Percentiles rank a stretch among this genome's conserved stretches.
Evolutionary conservation across 2,888 invertebrate genomes (phyloP).

Genomic region (Melikaiella ostensackeni): DNA sequence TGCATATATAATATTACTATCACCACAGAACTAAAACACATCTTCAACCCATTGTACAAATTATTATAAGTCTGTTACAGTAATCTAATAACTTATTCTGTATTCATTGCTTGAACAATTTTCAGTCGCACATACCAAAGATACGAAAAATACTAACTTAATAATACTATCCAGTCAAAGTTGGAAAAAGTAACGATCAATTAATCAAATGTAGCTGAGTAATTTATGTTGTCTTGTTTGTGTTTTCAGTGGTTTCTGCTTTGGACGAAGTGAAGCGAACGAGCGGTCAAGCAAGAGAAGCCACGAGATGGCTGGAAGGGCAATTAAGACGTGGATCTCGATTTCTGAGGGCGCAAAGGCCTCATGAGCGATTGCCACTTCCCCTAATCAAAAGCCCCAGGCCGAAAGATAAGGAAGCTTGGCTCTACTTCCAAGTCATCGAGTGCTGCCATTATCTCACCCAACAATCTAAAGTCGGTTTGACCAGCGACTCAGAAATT

Average conservation of each 20-base stretch:
- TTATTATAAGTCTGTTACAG: background rate
- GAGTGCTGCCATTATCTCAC: slow-evolving; percentile 90
- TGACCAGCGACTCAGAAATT: slow-evolving; percentile 75
- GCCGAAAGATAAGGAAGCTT: slow-evolving; percentile 85
- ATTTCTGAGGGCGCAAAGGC: slow-evolving; percentile 91
- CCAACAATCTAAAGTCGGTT: slow-evolving; percentile 76
- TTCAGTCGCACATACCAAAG: background rate
- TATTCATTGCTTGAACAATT: background rate
- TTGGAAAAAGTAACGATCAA: background rate
- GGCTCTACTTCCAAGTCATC: slow-evolving; percentile 88
- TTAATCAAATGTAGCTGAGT: background rate
- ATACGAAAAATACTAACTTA: background rate
- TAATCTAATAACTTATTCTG: background rate
- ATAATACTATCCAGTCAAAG: background rate
- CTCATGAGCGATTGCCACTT: slow-evolving; percentile 87
- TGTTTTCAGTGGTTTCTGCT: slow-evolving; percentile 88
- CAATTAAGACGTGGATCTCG: slow-evolving; percentile 93
- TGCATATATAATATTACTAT: background rate
- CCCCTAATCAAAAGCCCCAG: slow-evolving; percentile 87
- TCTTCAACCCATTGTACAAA: background rate
- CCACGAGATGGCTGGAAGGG: slow-evolving; percentile 94
- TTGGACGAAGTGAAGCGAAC: slow-evolving; percentile 93
- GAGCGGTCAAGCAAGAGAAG: slow-evolving; percentile 90
- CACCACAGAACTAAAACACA: background rate
- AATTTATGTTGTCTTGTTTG: slow-evolving; percentile 32